Percentiles rank a stretch among this genome's conserved stretches.
These are phyloP conservation scores for Formicarius rufipectus DNA, from an alignment of 2,113 vertebrate genomes.

Conservation along the genomic window DNA sequence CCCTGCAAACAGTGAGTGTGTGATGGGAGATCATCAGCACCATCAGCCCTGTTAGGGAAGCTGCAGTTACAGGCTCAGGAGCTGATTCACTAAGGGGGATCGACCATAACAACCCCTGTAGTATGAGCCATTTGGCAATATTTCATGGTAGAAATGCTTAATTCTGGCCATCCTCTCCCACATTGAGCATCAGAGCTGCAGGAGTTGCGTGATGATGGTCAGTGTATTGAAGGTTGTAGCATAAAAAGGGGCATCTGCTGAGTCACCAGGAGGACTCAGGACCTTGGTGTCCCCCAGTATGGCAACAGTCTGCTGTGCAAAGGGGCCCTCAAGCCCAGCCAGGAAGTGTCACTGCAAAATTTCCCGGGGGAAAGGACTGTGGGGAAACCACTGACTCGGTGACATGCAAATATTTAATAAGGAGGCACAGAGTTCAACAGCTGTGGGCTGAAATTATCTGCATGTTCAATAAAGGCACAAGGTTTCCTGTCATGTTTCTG, in stretches of 20 bases:
- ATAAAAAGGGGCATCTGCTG: neutral
- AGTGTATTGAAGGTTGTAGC: neutral
- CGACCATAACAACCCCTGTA: neutral
- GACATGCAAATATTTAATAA: neutral
- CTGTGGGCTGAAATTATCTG: neutral
- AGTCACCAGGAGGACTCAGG: neutral
- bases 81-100: neutral
- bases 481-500: neutral
- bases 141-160: neutral
- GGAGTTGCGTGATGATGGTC: accelerated
- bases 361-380: neutral
- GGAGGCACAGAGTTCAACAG: neutral
- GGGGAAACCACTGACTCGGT: neutral
- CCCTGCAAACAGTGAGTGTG: neutral
- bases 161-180: neutral
- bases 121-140: neutral
- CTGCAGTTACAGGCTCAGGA: neutral
- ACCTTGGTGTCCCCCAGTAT: neutral
- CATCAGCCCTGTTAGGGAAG: neutral
- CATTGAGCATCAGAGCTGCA: neutral
- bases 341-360: neutral
- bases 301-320: neutral
- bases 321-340: neutral
- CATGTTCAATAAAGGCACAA: neutral
- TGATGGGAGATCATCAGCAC: neutral